These are phyloP conservation scores for Watersipora subatra DNA, from an alignment of 1,140 invertebrate species.

Conservation along the genomic window DNA sequence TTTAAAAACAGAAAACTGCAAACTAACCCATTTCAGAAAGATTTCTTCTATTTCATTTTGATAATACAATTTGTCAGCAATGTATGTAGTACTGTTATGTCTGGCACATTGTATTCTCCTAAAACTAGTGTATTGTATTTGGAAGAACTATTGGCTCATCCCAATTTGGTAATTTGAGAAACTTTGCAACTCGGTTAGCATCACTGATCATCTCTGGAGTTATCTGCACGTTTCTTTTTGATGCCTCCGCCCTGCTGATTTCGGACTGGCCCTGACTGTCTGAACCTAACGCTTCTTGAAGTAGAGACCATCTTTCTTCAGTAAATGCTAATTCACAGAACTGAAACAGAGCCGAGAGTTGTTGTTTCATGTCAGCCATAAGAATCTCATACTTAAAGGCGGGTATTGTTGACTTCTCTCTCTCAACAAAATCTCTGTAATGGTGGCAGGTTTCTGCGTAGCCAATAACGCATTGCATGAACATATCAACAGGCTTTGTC, in stretches of 20 bases:
- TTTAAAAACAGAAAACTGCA: too few relatives aligned
- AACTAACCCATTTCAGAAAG: too few relatives aligned
- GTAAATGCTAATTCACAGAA: background rate
- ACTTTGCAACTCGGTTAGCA: background rate
- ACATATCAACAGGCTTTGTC: background rate
- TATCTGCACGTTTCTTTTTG: background rate
- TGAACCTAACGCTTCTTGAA: background rate
- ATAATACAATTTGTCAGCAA: too few relatives aligned
- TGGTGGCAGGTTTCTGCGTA: background rate
- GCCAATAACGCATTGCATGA: background rate
- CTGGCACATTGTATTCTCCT: too few relatives aligned
- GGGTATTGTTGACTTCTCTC: background rate
- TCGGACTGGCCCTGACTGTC: background rate
- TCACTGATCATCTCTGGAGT: background rate
- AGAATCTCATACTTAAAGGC: background rate
- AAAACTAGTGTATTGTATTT: too few relatives aligned
- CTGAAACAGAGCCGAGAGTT: background rate
- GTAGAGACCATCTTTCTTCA: background rate
- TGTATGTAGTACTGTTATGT: too few relatives aligned
- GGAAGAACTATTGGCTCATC: background rate
- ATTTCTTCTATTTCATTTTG: too few relatives aligned
- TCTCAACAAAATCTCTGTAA: background rate
- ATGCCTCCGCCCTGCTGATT: background rate
- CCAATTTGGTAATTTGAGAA: background rate
- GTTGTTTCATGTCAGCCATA: background rate